phyloP scores from a whole-genome alignment of 2,113 vertebrate species.

The Athene noctua region DNA sequence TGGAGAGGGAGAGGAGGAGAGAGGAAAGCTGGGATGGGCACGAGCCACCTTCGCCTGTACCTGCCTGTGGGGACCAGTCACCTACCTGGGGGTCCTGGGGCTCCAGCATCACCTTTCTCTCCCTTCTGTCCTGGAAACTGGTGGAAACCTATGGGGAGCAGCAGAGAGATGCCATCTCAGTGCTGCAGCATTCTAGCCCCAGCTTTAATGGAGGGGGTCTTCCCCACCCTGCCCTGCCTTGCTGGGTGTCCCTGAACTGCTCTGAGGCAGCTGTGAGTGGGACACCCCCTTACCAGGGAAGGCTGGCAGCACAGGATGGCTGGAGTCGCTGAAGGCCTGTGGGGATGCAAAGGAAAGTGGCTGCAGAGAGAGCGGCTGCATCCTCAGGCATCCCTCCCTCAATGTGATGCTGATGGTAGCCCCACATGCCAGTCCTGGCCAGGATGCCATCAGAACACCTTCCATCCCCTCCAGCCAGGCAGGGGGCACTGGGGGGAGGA shows the following conservation, averaged over 20 bases:
- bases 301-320: conserved; percentile 50
- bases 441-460: neutral
- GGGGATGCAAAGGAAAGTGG: neutral
- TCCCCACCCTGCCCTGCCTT: neutral
- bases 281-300: conserved; percentile 55
- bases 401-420: neutral
- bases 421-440: neutral
- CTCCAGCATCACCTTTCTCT: conserved; percentile 76
- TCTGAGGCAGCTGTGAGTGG: neutral
- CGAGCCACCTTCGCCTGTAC: accelerated
- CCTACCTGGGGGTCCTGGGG: conserved; percentile 76
- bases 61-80: accelerated
- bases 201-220: neutral
- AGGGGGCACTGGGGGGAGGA: neutral
- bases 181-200: neutral
- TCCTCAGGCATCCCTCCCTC: neutral
- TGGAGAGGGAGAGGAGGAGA: neutral
- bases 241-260: accelerated
- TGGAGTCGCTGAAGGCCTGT: conserved; percentile 42
- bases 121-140: conserved; percentile 80
- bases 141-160: conserved; percentile 51
- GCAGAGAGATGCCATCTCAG: neutral
- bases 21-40: neutral
- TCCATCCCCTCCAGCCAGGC: neutral
- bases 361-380: neutral